A percentile compares a stretch with the other conserved stretches of the same genome.
phyloP scores from a whole-genome alignment of 2,797 vertebrate genomes.

The Micropoecilia bifurca region DNA sequence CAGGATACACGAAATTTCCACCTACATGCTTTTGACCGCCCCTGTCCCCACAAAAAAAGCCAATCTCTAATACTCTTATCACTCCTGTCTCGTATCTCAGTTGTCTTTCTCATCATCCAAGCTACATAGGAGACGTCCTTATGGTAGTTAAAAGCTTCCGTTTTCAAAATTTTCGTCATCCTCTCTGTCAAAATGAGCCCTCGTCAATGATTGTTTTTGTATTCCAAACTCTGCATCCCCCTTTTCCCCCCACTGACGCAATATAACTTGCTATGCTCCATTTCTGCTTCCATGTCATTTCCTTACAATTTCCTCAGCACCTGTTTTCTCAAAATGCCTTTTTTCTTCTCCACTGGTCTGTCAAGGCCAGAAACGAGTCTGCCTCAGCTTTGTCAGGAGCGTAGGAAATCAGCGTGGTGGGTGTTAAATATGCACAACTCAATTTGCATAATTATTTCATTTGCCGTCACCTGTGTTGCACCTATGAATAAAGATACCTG shows the following conservation, averaged over 20 bases:
- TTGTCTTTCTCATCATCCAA: constrained; percentile 44
- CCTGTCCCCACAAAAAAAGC: not conserved
- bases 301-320: constrained; percentile 30
- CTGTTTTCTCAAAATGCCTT: constrained; percentile 27
- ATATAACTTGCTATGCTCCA: constrained; percentile 18
- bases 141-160: constrained; percentile 26
- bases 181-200: not conserved
- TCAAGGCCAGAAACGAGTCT: constrained; percentile 27
- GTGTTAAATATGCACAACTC: constrained; percentile 55
- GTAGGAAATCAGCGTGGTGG: constrained; percentile 43
- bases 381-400: constrained; percentile 35
- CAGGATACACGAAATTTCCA: constrained; percentile 31
- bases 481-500: constrained; percentile 42
- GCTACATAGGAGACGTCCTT: constrained; percentile 14
- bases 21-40: constrained; percentile 34
- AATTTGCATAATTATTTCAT: constrained; percentile 65
- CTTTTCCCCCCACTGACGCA: not conserved
- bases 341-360: constrained; percentile 29
- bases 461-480: constrained; percentile 39
- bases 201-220: constrained; percentile 20
- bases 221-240: not conserved
- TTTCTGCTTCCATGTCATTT: constrained; percentile 36
- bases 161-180: constrained; percentile 14
- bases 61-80: constrained; percentile 38
- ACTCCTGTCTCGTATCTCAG: constrained; percentile 45